Percentiles rank a stretch among this genome's conserved stretches.
Evolutionary conservation across 2,888 invertebrate genomes (phyloP).

Genomic region (Arrhopalites spinosus): DNA sequence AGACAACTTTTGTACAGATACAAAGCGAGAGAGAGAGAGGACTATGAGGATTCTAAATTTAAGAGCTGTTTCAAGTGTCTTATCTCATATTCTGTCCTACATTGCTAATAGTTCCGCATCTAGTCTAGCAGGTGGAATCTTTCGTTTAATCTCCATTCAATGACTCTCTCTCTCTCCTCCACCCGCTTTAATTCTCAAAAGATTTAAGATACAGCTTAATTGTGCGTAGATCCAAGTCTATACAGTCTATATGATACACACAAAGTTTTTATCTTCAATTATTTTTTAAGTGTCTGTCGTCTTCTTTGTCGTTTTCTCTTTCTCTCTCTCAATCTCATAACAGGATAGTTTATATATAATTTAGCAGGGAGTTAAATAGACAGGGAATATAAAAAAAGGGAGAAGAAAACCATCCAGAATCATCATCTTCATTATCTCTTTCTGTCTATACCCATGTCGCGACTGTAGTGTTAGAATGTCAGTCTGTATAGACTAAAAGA

Average conservation of each 20-base stretch:
- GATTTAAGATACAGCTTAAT: constrained; percentile 33
- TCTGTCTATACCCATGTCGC: no score
- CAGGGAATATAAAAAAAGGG: no score
- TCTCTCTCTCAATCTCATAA: no score
- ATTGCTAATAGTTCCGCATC: constrained; percentile 40
- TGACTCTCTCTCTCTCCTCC: background rate
- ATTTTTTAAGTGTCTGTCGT: no score
- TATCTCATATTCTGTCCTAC: constrained; percentile 39
- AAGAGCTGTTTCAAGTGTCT: constrained; percentile 30
- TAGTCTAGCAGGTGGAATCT: constrained; percentile 41
- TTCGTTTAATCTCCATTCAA: constrained; percentile 32
- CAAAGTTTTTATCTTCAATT: no score
- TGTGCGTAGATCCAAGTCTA: constrained; percentile 24
- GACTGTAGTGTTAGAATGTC: no score
- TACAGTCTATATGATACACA: background rate
- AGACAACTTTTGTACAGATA: background rate
- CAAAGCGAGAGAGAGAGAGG: background rate
- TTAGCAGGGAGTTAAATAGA: background rate
- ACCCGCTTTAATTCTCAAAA: constrained; percentile 14
- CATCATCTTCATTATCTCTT: no score
- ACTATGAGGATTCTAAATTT: constrained; percentile 34
- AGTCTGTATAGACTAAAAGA: no score
- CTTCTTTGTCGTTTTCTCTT: background rate
- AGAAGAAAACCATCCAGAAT: no score
- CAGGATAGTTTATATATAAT: background rate